These are phyloP conservation scores for Pelecanus crispus DNA, from an alignment of 2,113 vertebrate genomes.

Conservation along the genomic window DNA sequence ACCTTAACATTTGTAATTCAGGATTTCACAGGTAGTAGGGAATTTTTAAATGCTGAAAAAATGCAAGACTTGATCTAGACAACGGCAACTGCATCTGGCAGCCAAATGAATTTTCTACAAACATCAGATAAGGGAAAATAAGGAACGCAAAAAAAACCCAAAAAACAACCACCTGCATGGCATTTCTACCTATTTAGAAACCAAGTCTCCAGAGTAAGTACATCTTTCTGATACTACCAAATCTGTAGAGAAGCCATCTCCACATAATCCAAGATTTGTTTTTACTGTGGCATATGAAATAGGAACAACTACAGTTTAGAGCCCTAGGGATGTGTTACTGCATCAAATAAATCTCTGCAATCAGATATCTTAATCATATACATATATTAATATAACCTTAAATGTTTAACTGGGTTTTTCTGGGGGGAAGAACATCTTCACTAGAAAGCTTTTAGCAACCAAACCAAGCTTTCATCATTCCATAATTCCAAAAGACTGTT, in stretches of 20 bases:
- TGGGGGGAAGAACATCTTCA: neutral
- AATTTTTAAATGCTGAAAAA: neutral
- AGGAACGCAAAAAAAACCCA: neutral
- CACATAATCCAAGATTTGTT: neutral
- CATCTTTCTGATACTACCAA: neutral
- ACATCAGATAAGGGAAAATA: neutral
- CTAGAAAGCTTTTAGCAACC: neutral
- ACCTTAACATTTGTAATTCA: neutral
- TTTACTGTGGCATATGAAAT: neutral
- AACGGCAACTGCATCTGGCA: neutral
- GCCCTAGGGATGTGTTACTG: neutral
- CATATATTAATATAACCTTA: neutral
- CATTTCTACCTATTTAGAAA: neutral
- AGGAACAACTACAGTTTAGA: neutral
- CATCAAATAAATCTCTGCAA: neutral
- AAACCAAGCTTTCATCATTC: neutral
- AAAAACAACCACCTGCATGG: neutral
- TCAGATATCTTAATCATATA: neutral
- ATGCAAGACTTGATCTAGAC: neutral
- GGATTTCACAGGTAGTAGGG: neutral
- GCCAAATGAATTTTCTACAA: neutral
- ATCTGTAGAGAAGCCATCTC: neutral
- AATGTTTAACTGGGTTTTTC: neutral
- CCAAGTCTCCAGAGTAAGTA: neutral
- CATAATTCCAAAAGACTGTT: neutral